phyloP scores from a whole-genome alignment of 1,140 invertebrate species.

The Hetaerina americana region DNA sequence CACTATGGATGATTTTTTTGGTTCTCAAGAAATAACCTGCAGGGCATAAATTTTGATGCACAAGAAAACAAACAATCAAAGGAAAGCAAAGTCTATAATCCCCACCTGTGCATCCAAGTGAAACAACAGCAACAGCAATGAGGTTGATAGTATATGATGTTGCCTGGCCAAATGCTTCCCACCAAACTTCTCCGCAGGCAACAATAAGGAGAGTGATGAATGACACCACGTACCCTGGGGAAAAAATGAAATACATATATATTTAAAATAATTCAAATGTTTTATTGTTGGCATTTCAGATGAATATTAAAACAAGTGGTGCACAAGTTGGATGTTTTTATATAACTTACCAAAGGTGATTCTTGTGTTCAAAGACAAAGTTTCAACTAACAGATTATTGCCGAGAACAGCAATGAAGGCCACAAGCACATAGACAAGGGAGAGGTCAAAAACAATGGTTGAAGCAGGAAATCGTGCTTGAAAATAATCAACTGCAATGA shows the following conservation, averaged over 20 bases:
- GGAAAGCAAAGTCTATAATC: conserved; percentile 6
- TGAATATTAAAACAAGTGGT: no score
- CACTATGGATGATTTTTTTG: no score
- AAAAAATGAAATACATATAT: not conserved
- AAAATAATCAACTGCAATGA: conserved; percentile 82
- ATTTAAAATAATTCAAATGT: not conserved
- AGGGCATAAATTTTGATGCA: no score
- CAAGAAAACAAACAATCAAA: no score
- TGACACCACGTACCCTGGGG: conserved; percentile 67
- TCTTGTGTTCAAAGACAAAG: conserved; percentile 64
- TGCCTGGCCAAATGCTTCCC: conserved; percentile 54
- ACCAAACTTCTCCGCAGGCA: conserved; percentile 70
- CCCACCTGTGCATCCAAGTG: conserved; percentile 73
- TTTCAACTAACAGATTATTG: conserved; percentile 73
- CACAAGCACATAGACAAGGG: conserved; percentile 73
- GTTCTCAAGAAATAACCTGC: no score
- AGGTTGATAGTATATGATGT: conserved; percentile 71
- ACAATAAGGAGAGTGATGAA: conserved; percentile 69
- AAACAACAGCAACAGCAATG: conserved; percentile 67
- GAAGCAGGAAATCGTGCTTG: conserved; percentile 67
- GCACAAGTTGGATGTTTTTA: no score
- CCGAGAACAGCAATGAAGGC: conserved; percentile 73
- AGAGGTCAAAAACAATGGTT: conserved; percentile 84
- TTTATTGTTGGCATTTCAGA: no score
- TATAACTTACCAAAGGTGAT: conserved; percentile 64